Evolutionary conservation across 2,797 vertebrate genomes (phyloP), one percentile per base, ranked within the genome.

Genomic region (Sebastes reedi): DNA sequence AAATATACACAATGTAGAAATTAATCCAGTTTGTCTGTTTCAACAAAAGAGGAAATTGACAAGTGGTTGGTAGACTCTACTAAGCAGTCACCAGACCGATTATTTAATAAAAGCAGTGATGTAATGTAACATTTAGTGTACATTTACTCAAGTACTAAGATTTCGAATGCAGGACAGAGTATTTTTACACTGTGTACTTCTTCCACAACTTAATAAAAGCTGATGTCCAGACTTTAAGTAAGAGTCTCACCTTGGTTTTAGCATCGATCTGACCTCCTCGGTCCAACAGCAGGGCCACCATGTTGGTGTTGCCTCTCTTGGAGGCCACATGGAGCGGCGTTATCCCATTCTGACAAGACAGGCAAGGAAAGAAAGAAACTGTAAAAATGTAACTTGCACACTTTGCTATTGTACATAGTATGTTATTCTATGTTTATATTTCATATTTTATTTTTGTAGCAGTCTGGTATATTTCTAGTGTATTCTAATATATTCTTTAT

Each of bases 271-370:
- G 97, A 81, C 95, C 96, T 18, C 97, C 97, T 4, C 98, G 95
- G 91, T 99, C 98, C 94, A 99, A 93, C 81, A 99, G 94, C 89
- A 99, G 96, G 86, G 96, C 97, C 93, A 98, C 98, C 98, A 99
- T 99, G 91, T 98, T 99, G 88, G 97, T 98, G 93, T 99, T 99
- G 84, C 98, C 98, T 90, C 98, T 96, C 96, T 99, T 99, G 67
- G 98, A 99, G 75, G 98, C 97, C 93, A 99, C 98, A 73, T 99
- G 98, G 29, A 99, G 96, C 90, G 98, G 98, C 13, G 98, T 99
- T 91, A 99, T 99, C 75, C 97, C 97, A 94, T 99, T 99, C 98
- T 99, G 92, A 59, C 52, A 75, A 85, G 75, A 46, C 6, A 77
- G 25, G 76, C 3, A 82, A 52, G 34, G 3, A 84, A 62, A 89